Conservation (phyloP, 2,888 invertebrate species). For the Podabrus alpinus region DNA sequence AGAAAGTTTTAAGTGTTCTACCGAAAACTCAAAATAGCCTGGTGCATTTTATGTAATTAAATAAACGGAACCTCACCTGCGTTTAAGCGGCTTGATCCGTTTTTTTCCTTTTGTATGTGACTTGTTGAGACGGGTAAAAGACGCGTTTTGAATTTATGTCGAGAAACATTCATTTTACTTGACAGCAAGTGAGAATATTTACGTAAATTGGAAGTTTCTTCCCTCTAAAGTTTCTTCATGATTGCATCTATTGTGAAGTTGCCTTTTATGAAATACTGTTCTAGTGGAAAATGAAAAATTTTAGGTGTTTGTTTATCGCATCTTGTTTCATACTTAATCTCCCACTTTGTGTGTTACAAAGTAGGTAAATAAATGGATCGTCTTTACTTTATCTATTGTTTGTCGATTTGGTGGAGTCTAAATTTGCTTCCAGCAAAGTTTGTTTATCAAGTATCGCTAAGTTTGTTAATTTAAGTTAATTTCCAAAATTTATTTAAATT, state of each 20-base stretch:
- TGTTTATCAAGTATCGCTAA: slow-evolving; percentile 29
- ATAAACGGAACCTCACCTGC: background rate
- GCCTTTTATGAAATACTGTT: slow-evolving; percentile 19
- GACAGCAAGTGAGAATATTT: slow-evolving; percentile 27
- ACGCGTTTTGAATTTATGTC: slow-evolving; percentile 21
- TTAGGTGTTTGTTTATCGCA: slow-evolving; percentile 18
- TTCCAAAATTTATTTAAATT: slow-evolving; percentile 26
- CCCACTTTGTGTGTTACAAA: slow-evolving; percentile 1
- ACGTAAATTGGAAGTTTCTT: slow-evolving; percentile 27
- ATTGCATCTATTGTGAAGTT: slow-evolving; percentile 24
- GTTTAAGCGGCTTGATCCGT: background rate
- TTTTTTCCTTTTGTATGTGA: background rate
- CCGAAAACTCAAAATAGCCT: background rate
- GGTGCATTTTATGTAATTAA: background rate
- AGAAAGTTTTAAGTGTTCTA: too few relatives aligned
- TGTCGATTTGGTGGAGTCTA: background rate
- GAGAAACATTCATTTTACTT: slow-evolving; percentile 21
- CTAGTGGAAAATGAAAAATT: slow-evolving; percentile 27
- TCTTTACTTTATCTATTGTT: background rate
- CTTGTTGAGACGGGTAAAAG: slow-evolving; percentile 13
- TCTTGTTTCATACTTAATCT: slow-evolving; percentile 14
- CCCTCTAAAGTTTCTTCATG: slow-evolving; percentile 22
- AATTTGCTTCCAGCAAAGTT: slow-evolving; percentile 2
- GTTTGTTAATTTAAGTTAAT: slow-evolving; percentile 32
- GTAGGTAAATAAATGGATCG: background rate